Evolutionary conservation across 2,797 vertebrate genomes (phyloP).

Genomic region (Phataginus tricuspis): DNA sequence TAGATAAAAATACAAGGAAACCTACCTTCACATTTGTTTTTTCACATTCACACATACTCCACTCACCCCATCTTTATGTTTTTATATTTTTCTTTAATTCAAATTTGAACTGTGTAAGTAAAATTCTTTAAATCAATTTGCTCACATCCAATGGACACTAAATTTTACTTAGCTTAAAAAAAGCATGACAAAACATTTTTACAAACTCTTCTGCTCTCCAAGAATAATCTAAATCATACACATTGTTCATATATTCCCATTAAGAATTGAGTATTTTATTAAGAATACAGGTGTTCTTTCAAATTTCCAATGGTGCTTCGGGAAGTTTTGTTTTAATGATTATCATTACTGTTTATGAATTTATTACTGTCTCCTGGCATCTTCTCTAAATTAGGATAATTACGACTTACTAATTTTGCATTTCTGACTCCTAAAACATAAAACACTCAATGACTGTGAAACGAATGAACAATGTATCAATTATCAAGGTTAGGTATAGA

Average conservation of each 20-base stretch:
- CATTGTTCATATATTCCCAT: not conserved
- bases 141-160: not conserved
- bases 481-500: not conserved
- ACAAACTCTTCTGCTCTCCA: slow-evolving; percentile 17
- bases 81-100: slow-evolving; percentile 19
- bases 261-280: not conserved
- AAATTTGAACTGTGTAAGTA: not conserved
- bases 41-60: not conserved
- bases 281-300: not conserved
- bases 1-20: not conserved
- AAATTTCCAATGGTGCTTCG: not conserved
- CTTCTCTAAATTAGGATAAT: slow-evolving; percentile 4
- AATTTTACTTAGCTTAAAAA: slow-evolving; percentile 5
- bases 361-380: not conserved
- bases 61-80: not conserved
- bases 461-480: not conserved
- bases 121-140: slow-evolving; percentile 29
- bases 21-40: slow-evolving; percentile 20
- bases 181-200: not conserved
- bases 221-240: not conserved
- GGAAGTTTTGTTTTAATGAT: not conserved
- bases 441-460: slow-evolving; percentile 14
- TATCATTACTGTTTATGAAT: slow-evolving; percentile 17
- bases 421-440: not conserved
- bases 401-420: not conserved